These are phyloP conservation scores for Carettochelys insculpta DNA, from an alignment of 2,113 vertebrate species.

Conservation along the genomic window DNA sequence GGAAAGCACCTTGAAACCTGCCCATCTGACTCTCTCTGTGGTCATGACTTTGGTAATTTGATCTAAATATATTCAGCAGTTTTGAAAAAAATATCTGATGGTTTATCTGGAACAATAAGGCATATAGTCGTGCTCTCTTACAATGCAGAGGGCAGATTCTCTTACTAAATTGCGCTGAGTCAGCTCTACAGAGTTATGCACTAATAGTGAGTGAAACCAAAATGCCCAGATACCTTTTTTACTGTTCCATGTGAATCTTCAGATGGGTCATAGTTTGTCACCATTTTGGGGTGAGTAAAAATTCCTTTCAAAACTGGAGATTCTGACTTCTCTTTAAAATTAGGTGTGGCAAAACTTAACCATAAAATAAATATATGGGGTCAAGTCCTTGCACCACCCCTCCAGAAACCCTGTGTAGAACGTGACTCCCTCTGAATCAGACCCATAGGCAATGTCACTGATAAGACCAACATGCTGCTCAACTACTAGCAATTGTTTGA, in stretches of 20 bases:
- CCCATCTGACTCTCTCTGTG: constrained; percentile 9
- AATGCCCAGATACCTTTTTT: background rate
- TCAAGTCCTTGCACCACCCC: background rate
- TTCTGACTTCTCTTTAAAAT: background rate
- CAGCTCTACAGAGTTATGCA: constrained; percentile 12
- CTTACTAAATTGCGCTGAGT: constrained; percentile 21
- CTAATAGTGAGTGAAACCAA: background rate
- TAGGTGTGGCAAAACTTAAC: too few relatives aligned
- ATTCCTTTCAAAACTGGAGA: background rate
- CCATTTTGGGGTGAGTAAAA: background rate
- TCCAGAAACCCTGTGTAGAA: background rate
- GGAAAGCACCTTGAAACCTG: background rate
- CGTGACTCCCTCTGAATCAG: background rate
- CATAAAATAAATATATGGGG: background rate
- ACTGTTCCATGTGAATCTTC: background rate
- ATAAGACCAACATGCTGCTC: background rate
- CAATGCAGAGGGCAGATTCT: background rate
- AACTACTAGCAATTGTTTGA: background rate
- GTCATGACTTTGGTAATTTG: constrained; percentile 8
- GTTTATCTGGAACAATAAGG: background rate
- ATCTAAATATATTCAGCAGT: background rate
- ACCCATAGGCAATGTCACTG: background rate
- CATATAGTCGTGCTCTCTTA: background rate
- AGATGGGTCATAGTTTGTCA: background rate
- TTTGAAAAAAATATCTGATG: background rate